A percentile compares a stretch with the other conserved stretches of the same genome.
These are phyloP conservation scores for Aporophyla nigra DNA, from an alignment of 2,888 invertebrate species.

Conservation along the genomic window DNA sequence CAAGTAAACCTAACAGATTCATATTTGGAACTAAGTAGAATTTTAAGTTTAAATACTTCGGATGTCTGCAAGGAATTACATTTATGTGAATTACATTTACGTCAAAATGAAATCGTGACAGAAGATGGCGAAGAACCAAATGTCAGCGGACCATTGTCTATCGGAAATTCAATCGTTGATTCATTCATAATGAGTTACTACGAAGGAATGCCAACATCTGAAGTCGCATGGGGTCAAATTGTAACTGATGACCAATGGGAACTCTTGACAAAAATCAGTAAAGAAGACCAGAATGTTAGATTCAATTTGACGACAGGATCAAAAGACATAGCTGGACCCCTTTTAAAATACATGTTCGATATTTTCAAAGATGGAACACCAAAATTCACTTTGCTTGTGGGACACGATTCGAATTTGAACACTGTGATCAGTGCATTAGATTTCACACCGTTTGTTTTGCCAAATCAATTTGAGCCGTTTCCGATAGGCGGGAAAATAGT, in stretches of 20 bases:
- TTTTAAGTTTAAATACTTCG: slow-evolving; percentile 78
- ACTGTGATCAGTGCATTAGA: slow-evolving; percentile 74
- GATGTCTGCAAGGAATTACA: slow-evolving; percentile 72
- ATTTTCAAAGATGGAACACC: slow-evolving; percentile 67
- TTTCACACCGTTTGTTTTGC: slow-evolving; percentile 74
- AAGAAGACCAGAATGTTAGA: slow-evolving; percentile 77
- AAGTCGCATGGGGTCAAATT: slow-evolving; percentile 83
- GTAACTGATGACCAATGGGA: slow-evolving; percentile 73
- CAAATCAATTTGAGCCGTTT: slow-evolving; percentile 77
- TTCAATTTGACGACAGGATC: slow-evolving; percentile 75
- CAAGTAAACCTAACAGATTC: slow-evolving; percentile 69
- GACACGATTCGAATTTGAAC: slow-evolving; percentile 83
- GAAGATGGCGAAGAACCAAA: slow-evolving; percentile 77
- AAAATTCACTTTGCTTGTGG: slow-evolving; percentile 77
- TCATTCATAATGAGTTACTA: slow-evolving; percentile 84
- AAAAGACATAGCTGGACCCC: slow-evolving; percentile 74
- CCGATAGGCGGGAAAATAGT: slow-evolving; percentile 85
- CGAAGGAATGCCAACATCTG: slow-evolving; percentile 75
- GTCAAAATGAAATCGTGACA: slow-evolving; percentile 69
- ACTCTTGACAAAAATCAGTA: slow-evolving; percentile 72
- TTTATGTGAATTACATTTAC: slow-evolving; percentile 75
- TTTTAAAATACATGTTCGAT: slow-evolving; percentile 76
- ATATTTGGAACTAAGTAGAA: slow-evolving; percentile 74
- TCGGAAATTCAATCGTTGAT: slow-evolving; percentile 78
- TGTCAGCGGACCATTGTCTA: slow-evolving; percentile 75